Conservation (phyloP, 2,797 vertebrate genomes). For the Carduelis carduelis region DNA sequence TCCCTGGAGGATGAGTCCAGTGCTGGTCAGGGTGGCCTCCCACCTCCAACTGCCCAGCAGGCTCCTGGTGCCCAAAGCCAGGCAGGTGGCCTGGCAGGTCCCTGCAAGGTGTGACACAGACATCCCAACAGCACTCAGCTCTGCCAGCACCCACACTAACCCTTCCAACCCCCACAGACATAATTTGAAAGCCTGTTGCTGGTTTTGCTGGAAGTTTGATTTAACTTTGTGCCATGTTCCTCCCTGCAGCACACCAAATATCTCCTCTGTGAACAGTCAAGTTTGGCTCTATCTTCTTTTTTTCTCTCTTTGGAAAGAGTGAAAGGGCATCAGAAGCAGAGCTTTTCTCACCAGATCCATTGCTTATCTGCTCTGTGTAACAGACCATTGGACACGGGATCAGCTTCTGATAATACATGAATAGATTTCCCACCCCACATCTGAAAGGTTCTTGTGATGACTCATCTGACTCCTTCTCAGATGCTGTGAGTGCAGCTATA, state of each 20-base stretch:
- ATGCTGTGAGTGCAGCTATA: not conserved
- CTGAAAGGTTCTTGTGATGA: not conserved
- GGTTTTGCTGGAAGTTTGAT: not conserved
- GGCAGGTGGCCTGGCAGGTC: not conserved
- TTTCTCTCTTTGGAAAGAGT: not conserved
- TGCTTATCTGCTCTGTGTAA: not conserved
- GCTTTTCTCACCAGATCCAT: not conserved
- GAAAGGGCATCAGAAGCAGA: not conserved
- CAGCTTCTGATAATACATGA: not conserved
- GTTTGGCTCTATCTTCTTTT: not conserved
- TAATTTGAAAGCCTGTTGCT: not conserved
- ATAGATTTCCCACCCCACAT: not conserved
- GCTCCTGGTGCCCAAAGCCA: not conserved
- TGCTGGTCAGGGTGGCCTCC: accelerated
- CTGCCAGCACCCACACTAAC: not conserved
- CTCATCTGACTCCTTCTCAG: not conserved
- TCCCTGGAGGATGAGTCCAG: not conserved
- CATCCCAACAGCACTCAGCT: accelerated
- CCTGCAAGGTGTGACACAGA: not conserved
- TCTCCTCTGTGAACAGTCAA: not conserved
- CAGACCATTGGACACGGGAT: not conserved
- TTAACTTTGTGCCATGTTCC: not conserved
- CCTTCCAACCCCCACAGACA: not conserved
- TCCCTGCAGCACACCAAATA: not conserved
- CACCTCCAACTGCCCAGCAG: not conserved